Evolutionary conservation across 2,797 vertebrate species (phyloP), one percentile per base, ranked within the genome.

Genomic region (Crenichthys baileyi): DNA sequence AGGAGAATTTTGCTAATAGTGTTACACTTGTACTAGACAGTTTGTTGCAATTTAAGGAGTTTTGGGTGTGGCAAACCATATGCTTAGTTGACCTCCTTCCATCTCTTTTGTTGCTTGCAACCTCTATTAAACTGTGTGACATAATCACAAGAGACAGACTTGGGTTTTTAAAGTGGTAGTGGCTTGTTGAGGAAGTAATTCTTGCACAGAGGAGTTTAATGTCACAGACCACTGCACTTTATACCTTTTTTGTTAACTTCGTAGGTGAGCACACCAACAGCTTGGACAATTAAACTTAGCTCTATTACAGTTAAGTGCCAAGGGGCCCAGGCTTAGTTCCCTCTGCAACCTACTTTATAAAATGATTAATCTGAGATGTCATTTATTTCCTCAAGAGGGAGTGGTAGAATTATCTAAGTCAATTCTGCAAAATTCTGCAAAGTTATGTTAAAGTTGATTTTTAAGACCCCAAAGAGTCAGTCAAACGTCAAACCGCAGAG

Each of bases 11-110:
- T 24, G 56, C 70, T 79, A 2, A 39, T 73, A 53, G 77, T 36
- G n/a, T 70, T 76, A 16, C 56, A 74, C 60, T 50, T n/a, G 20
- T 50, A n/a, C 41, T 29, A 41, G 50, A 13, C 56, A 1, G 39
- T 22, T 67, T 41, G 61, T 22, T 79, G 63, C 80, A 72, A 26
- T 72, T 81, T 41, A 60, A 55, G 29, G 51, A 29, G 80, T 77
- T 65, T 83, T 78, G 76, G 81, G 73, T 81, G 84, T 85, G 77
- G 80, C 79, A 83, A 90, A 92, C 88, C 91, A 79, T 81, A 90
- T 88, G 87, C 78, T 76, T 72, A 75, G 80, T 73, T 91, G 91
- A 93, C 91, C 90, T 92, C 87, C 79, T 89, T 89, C 80, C 81
- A 86, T 83, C 80, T 85, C 87, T 83, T 88, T 89, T 89, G 88